These are phyloP conservation scores for Pseudomyrmex concolor DNA, from an alignment of 1,140 invertebrate species.

Conservation along the genomic window DNA sequence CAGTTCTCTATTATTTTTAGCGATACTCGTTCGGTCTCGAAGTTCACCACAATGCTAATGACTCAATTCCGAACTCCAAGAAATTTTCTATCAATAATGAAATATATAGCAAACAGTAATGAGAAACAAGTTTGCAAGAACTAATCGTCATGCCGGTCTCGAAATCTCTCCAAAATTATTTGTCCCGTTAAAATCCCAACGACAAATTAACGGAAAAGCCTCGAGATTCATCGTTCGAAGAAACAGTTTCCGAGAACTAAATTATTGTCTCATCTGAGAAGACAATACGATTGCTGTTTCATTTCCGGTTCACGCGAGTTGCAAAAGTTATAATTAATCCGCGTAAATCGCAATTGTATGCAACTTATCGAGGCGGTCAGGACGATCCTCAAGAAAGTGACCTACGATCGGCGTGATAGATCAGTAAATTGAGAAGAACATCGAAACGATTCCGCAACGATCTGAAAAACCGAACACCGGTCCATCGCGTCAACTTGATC, in stretches of 20 bases:
- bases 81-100: no score
- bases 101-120: background rate
- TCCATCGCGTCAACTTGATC: constrained; percentile 18
- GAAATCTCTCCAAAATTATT: constrained; percentile 14
- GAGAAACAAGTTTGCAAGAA: background rate
- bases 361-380: background rate
- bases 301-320: constrained; percentile 21
- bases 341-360: constrained; percentile 24
- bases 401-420: constrained; percentile 8
- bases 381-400: constrained; percentile 7
- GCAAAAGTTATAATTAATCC: constrained; percentile 3
- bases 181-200: constrained; percentile 3
- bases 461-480: constrained; percentile 1
- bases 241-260: background rate
- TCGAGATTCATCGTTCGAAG: background rate
- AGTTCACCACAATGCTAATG: no score
- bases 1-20: no score
- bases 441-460: constrained; percentile 36
- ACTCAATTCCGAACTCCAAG: no score
- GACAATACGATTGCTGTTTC: background rate
- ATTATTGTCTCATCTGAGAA: background rate
- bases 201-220: constrained; percentile 8
- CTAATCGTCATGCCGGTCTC: background rate
- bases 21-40: no score
- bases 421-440: constrained; percentile 16